Base-by-base conservation (phyloP, 2,888 invertebrate genomes). In the Gasteruption jaculator region DNA sequence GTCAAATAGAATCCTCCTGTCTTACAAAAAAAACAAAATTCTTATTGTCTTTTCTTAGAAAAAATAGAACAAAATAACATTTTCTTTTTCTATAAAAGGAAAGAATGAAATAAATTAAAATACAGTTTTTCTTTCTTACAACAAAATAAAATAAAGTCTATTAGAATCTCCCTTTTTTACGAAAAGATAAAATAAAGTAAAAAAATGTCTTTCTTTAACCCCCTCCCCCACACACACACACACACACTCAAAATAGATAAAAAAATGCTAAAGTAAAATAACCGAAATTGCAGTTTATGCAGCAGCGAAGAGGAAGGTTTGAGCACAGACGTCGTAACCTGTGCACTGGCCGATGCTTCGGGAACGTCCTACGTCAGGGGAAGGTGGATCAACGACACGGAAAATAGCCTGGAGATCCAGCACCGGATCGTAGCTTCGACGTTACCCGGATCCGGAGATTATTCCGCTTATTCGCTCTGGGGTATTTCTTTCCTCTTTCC, bases 371-470 rank as follows among this genome's bases (percentile, higher is more conserved):
- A 90, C 69, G 80, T 91, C 63, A 75, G 86, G 66, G 84, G 87
- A 60, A 82, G 80, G 55, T 88, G 92, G 90, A 79, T 88, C 61
- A 68, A 63, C 61, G 86, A 73, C 76, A 76, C 78, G 27, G 84
- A 83, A 60, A 80, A 80, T 55, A 79, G 78, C 31, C 77, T 80
- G 46, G 85, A 87, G 67, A 72, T 80, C 50, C 82, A 84, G 55
- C 84, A 85, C 70, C 76, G 79, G 31, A 86, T 94, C 48, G 86
- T 89, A 24, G 85, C 86, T n/a, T 89, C 93, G 0, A 84, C 85
- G 56, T 70, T 91, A 50, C 88, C 89, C 45, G 83, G 84, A 3
- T 86, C 87, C 51, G 91, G 90, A 1, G 90, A 92, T 71, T 90
- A 88, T 64, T 80, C 85, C 6, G 83, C 80, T 52, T 91, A 81